Evolutionary conservation across 53 echinoderm and acorn worm species (phyloP), one percentile per base, ranked within the genome.

Genomic region (Temnopleurus reevesii): DNA sequence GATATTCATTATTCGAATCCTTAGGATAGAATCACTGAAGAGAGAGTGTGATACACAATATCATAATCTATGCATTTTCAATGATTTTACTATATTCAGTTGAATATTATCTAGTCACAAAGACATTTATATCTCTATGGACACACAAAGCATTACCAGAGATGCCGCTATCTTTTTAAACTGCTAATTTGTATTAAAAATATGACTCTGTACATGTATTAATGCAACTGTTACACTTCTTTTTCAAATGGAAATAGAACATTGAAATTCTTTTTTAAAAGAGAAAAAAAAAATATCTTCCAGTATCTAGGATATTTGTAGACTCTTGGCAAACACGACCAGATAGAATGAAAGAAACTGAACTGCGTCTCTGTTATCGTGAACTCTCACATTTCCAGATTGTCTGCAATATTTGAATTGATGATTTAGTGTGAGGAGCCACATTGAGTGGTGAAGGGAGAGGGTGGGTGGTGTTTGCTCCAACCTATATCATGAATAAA

Each of bases 341-440:
- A 27, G 26, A 79, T 12, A 47, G 79, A 47, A 25, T 49, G 49
- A 24, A 45, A 44, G 26, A 49, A 47, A 49, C 36, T 29, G 49
- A 49, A 76, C 79, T 79, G 47, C 27, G 47, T 36, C 57, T 55
- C 55, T 55, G 0, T 83, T 46, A 55, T 19, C 54, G 23, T 83
- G 83, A 83, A 83, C 83, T 55, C 83, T 55, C 28, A 55, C 83
- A 55, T 83, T 83, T 83, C 36, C 56, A 55, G 55, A 55, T 55
- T 12, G 83, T 56, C 83, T 83, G 53, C 57, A 83, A 83, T 83
- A 83, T 83, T 83, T 83, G 83, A 83, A 83, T 83, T 83, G 54
- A 83, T 83, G 83, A 83, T 83, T 83, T 55, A 19, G 13, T 49
- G 49, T 46, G n/a, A 28, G 47, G 9, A 15, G 53, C 9, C 53